Percentiles rank a stretch among this genome's conserved stretches.
phyloP scores from a whole-genome alignment of 2,113 vertebrate genomes.

The Melanostigma gelatinosum region DNA sequence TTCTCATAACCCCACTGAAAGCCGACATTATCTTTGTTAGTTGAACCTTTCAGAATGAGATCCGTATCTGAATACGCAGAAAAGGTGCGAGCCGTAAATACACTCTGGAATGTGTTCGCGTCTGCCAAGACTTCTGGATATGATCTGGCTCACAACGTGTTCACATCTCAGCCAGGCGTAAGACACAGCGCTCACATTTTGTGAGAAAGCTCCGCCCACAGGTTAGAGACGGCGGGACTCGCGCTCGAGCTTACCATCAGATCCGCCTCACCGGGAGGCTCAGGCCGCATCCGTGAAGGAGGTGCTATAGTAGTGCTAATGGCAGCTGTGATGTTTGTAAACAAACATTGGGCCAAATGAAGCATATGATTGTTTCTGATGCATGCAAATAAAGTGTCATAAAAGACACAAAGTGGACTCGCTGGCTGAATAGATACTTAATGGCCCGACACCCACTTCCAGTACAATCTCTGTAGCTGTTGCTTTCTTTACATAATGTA shows the following conservation, averaged over 20 bases:
- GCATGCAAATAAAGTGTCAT: neutral
- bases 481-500: neutral
- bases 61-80: neutral
- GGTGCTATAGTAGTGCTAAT: neutral
- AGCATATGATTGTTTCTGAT: neutral
- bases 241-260: neutral
- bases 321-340: neutral
- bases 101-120: constrained; percentile 12
- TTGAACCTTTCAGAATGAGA: constrained; percentile 1
- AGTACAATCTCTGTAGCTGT: too few species aligned
- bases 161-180: constrained; percentile 23
- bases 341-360: neutral
- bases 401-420: neutral
- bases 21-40: neutral
- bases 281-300: neutral
- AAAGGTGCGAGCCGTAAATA: neutral
- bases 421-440: neutral
- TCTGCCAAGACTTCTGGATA: neutral
- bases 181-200: constrained; percentile 23
- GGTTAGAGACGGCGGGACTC: constrained; percentile 4
- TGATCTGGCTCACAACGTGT: neutral
- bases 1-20: neutral
- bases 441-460: neutral
- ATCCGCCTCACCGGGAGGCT: neutral
- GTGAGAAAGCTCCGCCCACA: constrained; percentile 32